Evolutionary conservation across 2,797 vertebrate species (phyloP).

Genomic region (Amphiprion clarkii): DNA sequence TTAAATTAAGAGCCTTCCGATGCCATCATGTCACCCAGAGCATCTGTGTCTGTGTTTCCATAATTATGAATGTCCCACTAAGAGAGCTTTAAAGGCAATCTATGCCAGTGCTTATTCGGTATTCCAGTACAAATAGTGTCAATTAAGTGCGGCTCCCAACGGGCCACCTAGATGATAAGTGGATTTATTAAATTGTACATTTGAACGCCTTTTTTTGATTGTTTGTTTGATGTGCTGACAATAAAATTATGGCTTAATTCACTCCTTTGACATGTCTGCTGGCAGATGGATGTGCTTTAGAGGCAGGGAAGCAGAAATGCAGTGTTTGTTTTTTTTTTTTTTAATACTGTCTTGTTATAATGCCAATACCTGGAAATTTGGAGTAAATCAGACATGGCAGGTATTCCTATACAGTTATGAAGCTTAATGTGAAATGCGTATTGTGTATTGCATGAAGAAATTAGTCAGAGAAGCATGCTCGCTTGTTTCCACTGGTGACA

Average conservation of each 20-base stretch:
- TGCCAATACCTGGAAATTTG: conserved; percentile 18
- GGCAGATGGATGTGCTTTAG: conserved; percentile 1
- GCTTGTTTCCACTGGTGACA: not conserved
- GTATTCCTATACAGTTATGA: not conserved
- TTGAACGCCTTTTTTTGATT: conserved; percentile 49
- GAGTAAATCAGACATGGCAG: conserved; percentile 2
- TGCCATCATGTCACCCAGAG: conserved; percentile 74
- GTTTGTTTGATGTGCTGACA: conserved; percentile 42
- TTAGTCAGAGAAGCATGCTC: not conserved
- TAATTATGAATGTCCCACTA: conserved; percentile 73
- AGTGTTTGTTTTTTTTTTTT: not conserved
- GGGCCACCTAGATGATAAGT: conserved; percentile 57
- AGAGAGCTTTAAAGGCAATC: conserved; percentile 72
- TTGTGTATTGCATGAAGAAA: not conserved
- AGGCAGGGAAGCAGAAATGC: not conserved
- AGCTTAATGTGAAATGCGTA: not conserved
- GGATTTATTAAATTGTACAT: conserved; percentile 68
- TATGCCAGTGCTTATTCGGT: conserved; percentile 68
- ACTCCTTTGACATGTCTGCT: conserved; percentile 11
- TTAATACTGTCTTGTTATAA: not conserved
- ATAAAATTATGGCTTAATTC: conserved; percentile 39
- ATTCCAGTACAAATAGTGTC: conserved; percentile 69
- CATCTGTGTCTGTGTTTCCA: conserved; percentile 77
- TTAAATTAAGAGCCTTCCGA: conserved; percentile 79
- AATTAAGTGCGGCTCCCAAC: conserved; percentile 70